These are phyloP conservation scores for Lepidochrysops patricia DNA, from an alignment of 2,888 invertebrate species.

Conservation along the genomic window DNA sequence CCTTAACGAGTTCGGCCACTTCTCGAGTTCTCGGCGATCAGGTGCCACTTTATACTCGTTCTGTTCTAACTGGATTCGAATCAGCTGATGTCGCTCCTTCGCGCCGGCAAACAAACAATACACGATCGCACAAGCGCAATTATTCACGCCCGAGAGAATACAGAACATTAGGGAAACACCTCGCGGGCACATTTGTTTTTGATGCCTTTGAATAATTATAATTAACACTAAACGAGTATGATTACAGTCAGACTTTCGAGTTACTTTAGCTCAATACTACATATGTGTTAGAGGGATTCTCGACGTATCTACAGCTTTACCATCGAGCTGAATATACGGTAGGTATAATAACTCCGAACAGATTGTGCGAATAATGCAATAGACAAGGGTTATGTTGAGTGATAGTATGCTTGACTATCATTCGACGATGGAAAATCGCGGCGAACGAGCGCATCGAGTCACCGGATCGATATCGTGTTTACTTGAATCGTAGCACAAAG, in stretches of 20 bases:
- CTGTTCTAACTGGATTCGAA: slow-evolving; percentile 69
- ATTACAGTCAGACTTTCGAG: too few species aligned
- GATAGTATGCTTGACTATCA: too few species aligned
- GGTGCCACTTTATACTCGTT: slow-evolving; percentile 69
- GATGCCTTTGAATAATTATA: neutral
- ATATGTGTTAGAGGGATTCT: too few species aligned
- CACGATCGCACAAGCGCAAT: neutral
- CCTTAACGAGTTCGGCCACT: slow-evolving; percentile 69
- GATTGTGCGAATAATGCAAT: too few species aligned
- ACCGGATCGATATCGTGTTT: neutral
- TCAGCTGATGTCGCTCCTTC: slow-evolving; percentile 62
- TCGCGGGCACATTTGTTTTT: neutral
- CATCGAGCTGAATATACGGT: too few species aligned
- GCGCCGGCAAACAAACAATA: slow-evolving; percentile 33
- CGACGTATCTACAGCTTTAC: too few species aligned
- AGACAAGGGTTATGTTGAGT: too few species aligned
- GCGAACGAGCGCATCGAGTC: slow-evolving; percentile 29
- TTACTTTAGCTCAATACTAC: too few species aligned
- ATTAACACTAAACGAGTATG: too few species aligned
- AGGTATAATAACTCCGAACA: too few species aligned
- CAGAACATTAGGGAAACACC: neutral
- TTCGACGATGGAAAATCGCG: neutral
- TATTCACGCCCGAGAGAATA: slow-evolving; percentile 1
- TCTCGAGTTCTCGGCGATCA: slow-evolving; percentile 63
- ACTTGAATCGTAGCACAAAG: slow-evolving; percentile 7